A percentile compares a stretch with the other conserved stretches of the same genome.
These are phyloP conservation scores for Aphidoletes aphidimyza DNA, from an alignment of 2,888 invertebrate species.

Conservation along the genomic window DNA sequence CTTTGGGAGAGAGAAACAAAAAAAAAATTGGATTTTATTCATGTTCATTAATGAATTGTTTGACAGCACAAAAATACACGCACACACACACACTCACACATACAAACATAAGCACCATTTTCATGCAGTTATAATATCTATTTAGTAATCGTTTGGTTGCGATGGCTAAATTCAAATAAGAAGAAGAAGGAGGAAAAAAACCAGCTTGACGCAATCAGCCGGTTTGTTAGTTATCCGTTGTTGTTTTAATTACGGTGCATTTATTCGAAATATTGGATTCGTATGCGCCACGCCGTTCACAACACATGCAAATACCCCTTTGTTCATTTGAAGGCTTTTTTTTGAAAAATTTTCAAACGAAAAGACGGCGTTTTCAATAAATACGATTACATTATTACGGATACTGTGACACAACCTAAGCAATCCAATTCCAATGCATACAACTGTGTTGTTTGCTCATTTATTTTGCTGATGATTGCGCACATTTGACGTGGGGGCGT, in stretches of 20 bases:
- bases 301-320: background rate
- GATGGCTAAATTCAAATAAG: too few species aligned
- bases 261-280: conserved; percentile 10
- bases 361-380: conserved; percentile 21
- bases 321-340: conserved; percentile 2
- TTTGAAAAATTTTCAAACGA: too few species aligned
- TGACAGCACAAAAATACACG: too few species aligned
- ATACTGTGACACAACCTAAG: background rate
- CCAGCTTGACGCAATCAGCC: conserved; percentile 6
- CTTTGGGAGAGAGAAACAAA: background rate
- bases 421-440: background rate
- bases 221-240: background rate
- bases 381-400: conserved; percentile 49
- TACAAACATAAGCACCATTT: too few species aligned
- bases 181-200: background rate
- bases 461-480: background rate
- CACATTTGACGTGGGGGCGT: conserved; percentile 38
- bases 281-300: background rate
- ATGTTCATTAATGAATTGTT: background rate
- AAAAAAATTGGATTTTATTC: background rate
- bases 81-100: too few species aligned
- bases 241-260: conserved; percentile 36
- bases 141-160: background rate
- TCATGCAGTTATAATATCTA: too few species aligned
- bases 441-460: background rate